phyloP scores from a whole-genome alignment of 2,113 vertebrate genomes.

The Tupaia chinensis region DNA sequence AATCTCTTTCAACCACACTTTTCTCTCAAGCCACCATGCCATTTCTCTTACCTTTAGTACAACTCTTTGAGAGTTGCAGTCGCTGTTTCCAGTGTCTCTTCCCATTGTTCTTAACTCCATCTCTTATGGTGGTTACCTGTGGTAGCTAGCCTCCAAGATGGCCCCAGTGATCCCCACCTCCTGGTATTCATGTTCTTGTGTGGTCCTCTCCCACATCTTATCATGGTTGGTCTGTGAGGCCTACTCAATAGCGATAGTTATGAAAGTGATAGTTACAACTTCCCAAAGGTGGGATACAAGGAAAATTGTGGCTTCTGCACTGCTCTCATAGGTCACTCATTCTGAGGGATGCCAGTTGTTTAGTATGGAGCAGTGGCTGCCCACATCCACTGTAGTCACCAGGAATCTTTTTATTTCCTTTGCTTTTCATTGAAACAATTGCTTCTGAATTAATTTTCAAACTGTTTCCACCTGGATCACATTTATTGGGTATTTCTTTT shows the following conservation, averaged over 20 bases:
- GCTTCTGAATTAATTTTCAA: slow-evolving; percentile 7
- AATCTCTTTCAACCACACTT: background rate
- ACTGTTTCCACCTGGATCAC: background rate
- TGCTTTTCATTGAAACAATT: background rate
- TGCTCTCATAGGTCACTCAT: background rate
- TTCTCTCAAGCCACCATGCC: background rate
- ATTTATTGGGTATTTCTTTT: slow-evolving; percentile 1
- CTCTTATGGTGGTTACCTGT: background rate
- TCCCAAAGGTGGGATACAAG: background rate
- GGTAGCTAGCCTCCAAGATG: background rate
- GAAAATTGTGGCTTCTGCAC: background rate
- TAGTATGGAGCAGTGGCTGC: background rate
- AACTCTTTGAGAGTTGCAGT: too few relatives aligned
- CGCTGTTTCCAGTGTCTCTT: background rate
- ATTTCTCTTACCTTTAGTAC: background rate
- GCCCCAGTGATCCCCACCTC: background rate
- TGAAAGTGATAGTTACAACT: background rate
- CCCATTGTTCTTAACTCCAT: background rate
- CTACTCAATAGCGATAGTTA: too few relatives aligned
- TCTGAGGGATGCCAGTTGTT: background rate
- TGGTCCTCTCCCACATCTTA: background rate
- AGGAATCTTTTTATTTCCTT: background rate
- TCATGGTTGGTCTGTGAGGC: background rate
- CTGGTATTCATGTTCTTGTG: background rate
- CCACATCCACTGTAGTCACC: background rate